Evolutionary conservation across 2,113 vertebrate genomes (phyloP).

Genomic region (Dendrocopos noguchii): DNA sequence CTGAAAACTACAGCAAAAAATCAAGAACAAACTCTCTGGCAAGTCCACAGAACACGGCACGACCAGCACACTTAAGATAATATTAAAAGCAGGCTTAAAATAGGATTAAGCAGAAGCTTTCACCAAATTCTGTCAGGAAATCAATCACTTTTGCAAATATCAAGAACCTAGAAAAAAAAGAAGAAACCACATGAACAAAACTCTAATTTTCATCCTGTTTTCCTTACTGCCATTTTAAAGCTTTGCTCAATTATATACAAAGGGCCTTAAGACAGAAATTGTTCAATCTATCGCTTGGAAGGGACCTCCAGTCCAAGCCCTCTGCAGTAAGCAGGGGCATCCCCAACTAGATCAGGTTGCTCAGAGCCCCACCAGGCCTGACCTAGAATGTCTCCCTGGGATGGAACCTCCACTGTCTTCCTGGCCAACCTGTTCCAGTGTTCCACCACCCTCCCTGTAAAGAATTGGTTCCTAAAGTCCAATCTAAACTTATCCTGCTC

Average conservation of each 20-base stretch:
- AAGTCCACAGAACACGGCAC: neutral
- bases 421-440: too few species aligned
- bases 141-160: neutral
- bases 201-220: neutral
- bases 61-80: neutral
- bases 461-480: too few species aligned
- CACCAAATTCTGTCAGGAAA: neutral
- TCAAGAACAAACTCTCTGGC: neutral
- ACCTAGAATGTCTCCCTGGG: too few species aligned
- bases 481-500: too few species aligned
- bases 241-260: neutral
- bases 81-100: neutral
- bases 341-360: too few species aligned
- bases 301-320: too few species aligned
- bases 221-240: neutral
- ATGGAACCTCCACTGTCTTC: too few species aligned
- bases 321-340: too few species aligned
- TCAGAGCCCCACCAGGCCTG: too few species aligned
- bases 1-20: neutral
- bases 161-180: neutral
- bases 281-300: neutral
- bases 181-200: neutral
- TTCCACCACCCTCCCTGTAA: too few species aligned
- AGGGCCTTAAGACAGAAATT: neutral
- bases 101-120: neutral